Conservation (phyloP, 2,888 invertebrate genomes). For the Bursaphelenchus okinawaensis region DNA sequence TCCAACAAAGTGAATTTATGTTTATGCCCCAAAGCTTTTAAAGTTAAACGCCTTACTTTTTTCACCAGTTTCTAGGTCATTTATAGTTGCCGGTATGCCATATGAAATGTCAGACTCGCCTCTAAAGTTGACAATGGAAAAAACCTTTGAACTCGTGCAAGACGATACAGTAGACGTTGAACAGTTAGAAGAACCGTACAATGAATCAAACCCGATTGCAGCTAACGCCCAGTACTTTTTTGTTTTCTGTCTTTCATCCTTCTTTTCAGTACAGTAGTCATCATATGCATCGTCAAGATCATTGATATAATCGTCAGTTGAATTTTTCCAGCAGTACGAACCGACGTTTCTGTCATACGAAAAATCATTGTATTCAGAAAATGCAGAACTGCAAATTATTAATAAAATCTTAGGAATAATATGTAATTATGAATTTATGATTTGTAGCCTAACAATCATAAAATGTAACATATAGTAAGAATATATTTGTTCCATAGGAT, state of each 20-base stretch:
- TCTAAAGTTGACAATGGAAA: too few species aligned
- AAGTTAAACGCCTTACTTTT: too few species aligned
- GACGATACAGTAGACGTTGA: neutral
- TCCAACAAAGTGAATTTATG: too few species aligned
- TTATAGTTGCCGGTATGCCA: too few species aligned
- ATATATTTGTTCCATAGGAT: too few species aligned
- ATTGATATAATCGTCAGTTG: neutral
- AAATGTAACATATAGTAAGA: too few species aligned
- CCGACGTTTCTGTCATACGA: neutral
- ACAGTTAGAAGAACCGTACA: neutral
- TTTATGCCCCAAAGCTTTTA: too few species aligned
- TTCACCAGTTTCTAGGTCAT: too few species aligned
- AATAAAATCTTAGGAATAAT: too few species aligned
- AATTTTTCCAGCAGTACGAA: neutral
- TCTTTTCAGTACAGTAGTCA: neutral
- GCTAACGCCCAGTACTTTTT: neutral
- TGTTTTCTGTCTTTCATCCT: neutral
- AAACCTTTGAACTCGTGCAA: neutral
- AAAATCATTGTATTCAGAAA: neutral
- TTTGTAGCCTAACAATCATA: too few species aligned
- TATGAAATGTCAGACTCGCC: too few species aligned
- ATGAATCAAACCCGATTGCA: neutral
- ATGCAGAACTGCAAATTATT: neutral
- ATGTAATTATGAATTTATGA: neutral
- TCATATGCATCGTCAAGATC: neutral